A percentile compares a stretch with the other conserved stretches of the same genome.
phyloP scores from a whole-genome alignment of 2,797 vertebrate genomes.

The Melanotaenia parkinsoni region DNA sequence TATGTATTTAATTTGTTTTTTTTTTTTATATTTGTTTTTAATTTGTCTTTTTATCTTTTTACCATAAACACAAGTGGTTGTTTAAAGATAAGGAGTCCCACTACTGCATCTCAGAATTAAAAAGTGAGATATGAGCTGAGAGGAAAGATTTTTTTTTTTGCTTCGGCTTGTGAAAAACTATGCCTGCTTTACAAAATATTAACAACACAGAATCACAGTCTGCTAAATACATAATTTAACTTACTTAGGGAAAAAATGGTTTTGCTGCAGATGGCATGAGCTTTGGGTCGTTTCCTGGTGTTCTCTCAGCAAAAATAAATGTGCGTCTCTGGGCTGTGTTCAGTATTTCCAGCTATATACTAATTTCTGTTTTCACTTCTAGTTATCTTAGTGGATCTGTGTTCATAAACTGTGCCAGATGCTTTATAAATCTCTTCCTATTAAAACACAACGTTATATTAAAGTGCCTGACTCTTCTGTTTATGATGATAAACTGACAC shows the following conservation, averaged over 20 bases:
- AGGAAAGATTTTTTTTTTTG: slow-evolving; percentile 8
- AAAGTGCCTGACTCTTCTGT: not conserved
- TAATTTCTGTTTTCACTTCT: not conserved
- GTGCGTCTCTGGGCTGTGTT: not conserved
- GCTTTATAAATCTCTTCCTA: not conserved
- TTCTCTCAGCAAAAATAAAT: not conserved
- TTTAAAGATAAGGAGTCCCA: slow-evolving; percentile 6
- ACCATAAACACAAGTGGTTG: not conserved
- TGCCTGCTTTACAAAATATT: not conserved
- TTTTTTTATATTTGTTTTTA: too few species aligned
- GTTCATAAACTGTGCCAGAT: not conserved
- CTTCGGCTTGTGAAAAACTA: not conserved
- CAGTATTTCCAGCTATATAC: not conserved
- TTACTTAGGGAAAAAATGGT: not conserved
- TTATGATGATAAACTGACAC: not conserved
- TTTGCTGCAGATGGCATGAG: not conserved
- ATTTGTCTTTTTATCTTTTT: too few species aligned
- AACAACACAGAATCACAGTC: not conserved
- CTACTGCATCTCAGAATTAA: not conserved
- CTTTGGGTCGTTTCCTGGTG: not conserved
- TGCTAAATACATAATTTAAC: slow-evolving; percentile 16
- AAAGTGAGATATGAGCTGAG: not conserved
- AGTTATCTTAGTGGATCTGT: not conserved
- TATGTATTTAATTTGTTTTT: too few species aligned
- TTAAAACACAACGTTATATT: not conserved